Evolutionary conservation across 2,113 vertebrate genomes (phyloP), one percentile per base, ranked within the genome.

Genomic region (Quiscalus mexicanus): DNA sequence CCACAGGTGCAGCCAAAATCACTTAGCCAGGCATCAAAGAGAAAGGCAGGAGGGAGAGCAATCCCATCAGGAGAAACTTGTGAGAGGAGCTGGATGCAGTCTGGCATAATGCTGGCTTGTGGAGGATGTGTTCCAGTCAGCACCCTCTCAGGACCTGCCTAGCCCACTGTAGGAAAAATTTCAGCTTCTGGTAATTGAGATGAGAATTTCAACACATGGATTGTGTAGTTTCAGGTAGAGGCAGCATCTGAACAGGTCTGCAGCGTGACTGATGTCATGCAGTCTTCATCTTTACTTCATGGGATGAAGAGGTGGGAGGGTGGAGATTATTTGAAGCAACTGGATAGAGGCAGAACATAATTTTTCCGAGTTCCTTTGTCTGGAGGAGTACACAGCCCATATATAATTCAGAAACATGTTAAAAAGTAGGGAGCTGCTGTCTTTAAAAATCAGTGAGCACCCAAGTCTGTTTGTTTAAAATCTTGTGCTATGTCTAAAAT

Each of bases 281-380:
- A 2, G 44, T 84, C 84, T 94, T 95, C 85, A 65, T 86, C 71
- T 87, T 93, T 71, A 71, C 87, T 95, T 95, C 69, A 30, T 53
- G 45, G n/a, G 23, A 60, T 2, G 39, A 79, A 64, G 65, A 89
- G 69, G 41, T 89, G 77, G 69, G 73, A 91, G 53, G 52, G 69
- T 82, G 78, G 62, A 87, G 81, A 60, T 89, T 52, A 86, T 60
- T 63, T 92, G 59, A 70, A 92, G 68, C 64, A 47, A 44, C 64
- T 87, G 89, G 69, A 67, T 92, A 78, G 80, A 78, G 52, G 56
- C 59, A 78, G 49, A 93, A 45, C 0, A 0, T 80, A 64, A 58
- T 94, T 91, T 89, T 70, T 85, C 84, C 69, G 78, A 45, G 62
- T 77, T 94, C 35, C 12, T 95, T 95, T 93, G 53, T 78, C 87